Evolutionary conservation across 2,888 invertebrate species (phyloP), one percentile per base, ranked within the genome.

Genomic region (Nezara viridula): DNA sequence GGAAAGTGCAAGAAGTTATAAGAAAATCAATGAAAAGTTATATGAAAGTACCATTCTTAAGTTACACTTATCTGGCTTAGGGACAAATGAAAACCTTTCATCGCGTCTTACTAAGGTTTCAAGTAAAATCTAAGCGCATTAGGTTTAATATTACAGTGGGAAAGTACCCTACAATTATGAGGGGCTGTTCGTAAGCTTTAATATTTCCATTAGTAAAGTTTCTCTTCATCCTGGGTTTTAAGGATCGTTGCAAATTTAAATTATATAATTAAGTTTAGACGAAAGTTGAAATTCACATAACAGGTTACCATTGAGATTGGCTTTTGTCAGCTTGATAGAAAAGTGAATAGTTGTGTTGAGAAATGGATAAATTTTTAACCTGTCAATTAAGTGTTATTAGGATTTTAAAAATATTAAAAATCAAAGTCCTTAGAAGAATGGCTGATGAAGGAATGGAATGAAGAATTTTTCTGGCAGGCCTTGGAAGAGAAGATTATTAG

Each of bases 21-120:
- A 5, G 44, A 44, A 44, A 44, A 44, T 44, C 44, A 5, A 7
- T 44, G 10, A 44, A n/a, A 27, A 24, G 7, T 52, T 52, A 55
- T 55, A 6, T 14, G 6, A 1, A 21, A 73, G 66, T 60, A 27
- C 14, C 60, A 16, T 60, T 60, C 27, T 27, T 27, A 27, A 0
- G 4, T 60, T 60, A n/a, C 27, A 27, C 27, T 2, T 27, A 27
- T 27, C 27, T 27, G 60, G 12, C 60, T 60, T 60, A 27, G 14
- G 0, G 14, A 27, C 14, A 27, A 5, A 27, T 60, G n/a, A 24
- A n/a, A 7, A 27, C 37, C 66, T 73, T 73, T 73, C 66, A 73
- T 37, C 66, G 66, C 66, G 32, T 37, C 66, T 1, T 73, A 37
- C 66, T 73, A 73, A 73, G 66, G 66, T 73, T 73, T 73, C 66